Base-by-base conservation (phyloP, 2,888 invertebrate species). In the Melanophora roralis region DNA sequence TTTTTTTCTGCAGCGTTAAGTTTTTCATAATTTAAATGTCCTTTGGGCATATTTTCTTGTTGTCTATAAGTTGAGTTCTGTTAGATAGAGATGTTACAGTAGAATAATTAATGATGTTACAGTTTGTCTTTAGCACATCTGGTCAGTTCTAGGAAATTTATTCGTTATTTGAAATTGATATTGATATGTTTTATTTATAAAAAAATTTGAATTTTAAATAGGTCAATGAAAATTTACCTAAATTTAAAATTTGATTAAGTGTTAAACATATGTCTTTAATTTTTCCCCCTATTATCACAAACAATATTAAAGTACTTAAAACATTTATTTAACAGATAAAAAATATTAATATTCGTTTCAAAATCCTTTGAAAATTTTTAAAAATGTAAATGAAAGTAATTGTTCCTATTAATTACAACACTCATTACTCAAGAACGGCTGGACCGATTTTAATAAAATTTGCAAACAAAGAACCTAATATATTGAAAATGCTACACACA, bases 51-150 rank as follows among this genome's bases (percentile, higher is more conserved):
- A 75, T 76, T 79, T 69, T 62, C 32, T 55, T 49, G 62, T 65
- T 14, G 19, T 73, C 45, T 59, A 40, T 59, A 8, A 53, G 43
- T 71, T 65, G 8, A 53, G 43, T 71, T 65, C 14, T 6, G 40
- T 40, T 40, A 67, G 64, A 67, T 43, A 69, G 36, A 64, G 21
- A 53, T 69, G 16, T 60, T 51, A 43, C 21, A n/a, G 23, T 43
- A 38, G 12, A 55, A 69, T 57, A 72, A 78, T 72, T 55, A 81
- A 81, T 68, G 57, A 67, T 71, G 64, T 59, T 65, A 72, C 27
- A 64, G 47, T 81, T 83, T 81, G 78, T 83, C 40, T 55, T 47
- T 34, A 53, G 19, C 65, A 81, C 83, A 83, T 83, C 83, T 83
- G 83, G 82, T 75, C 81, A 80, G 81, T 76, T 78, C 67, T 60